Evolutionary conservation across 2,888 invertebrate genomes (phyloP).

Genomic region (Drosophila heteroneura): DNA sequence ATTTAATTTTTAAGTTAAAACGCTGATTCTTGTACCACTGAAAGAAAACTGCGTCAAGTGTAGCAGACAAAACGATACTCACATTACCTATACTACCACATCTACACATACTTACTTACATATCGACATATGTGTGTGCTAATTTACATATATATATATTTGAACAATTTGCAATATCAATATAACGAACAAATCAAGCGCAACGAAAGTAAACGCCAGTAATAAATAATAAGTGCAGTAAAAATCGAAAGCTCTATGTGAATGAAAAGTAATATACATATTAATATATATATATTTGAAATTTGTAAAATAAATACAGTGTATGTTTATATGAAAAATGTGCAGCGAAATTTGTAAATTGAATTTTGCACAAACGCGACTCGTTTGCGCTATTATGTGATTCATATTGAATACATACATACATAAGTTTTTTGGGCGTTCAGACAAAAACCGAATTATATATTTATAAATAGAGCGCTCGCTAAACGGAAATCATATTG

Average conservation of each 20-base stretch:
- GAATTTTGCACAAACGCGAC: conserved; percentile 48
- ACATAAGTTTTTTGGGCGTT: conserved; percentile 46
- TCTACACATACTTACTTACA: conserved; percentile 38
- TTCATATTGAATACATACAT: conserved; percentile 68
- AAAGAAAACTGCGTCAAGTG: conserved; percentile 59
- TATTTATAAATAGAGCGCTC: conserved; percentile 73
- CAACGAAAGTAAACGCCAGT: conserved; percentile 36
- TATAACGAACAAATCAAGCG: conserved; percentile 40
- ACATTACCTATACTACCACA: conserved; percentile 49
- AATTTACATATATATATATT: conserved; percentile 28
- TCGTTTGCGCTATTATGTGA: conserved; percentile 74
- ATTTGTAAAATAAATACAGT: conserved; percentile 16
- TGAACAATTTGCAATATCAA: conserved; percentile 46
- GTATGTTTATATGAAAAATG: conserved; percentile 28
- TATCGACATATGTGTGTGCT: conserved; percentile 27
- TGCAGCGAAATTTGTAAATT: conserved; percentile 41
- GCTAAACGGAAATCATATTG: conserved; percentile 74
- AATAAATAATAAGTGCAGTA: conserved; percentile 22
- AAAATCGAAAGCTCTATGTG: conserved; percentile 51
- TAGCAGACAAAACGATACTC: conserved; percentile 61
- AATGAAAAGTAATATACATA: conserved; percentile 28
- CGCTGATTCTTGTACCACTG: conserved; percentile 53
- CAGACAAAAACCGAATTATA: conserved; percentile 62
- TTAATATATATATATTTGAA: conserved; percentile 4
- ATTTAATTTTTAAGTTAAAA: conserved; percentile 84